Conservation (phyloP, 2,113 vertebrate species). For the Tenebrosternarchus preto region DNA sequence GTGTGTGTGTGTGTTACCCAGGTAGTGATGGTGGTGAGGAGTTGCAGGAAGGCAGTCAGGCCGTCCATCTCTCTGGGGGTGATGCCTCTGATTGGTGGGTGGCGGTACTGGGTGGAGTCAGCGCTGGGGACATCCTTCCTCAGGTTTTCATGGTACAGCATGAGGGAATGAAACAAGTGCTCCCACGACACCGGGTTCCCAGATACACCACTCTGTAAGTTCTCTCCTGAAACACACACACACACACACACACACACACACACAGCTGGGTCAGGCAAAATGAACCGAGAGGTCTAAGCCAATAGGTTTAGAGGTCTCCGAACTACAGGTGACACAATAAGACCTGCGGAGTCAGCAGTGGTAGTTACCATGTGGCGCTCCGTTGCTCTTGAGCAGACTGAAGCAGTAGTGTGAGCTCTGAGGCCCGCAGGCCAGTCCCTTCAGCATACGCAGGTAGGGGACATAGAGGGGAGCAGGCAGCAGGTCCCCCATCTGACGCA, state of each 20-base stretch:
- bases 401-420: conserved; percentile 98
- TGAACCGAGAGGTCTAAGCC: too few species aligned
- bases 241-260: background rate
- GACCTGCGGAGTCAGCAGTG: conserved; percentile 29
- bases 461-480: conserved; percentile 94
- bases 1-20: conserved; percentile 77
- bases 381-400: conserved; percentile 95
- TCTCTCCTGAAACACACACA: conserved; percentile 80
- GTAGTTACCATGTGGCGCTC: conserved; percentile 87
- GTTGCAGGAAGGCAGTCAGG: conserved; percentile 88
- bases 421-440: conserved; percentile 88
- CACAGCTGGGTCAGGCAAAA: background rate
- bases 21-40: conserved; percentile 88
- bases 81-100: conserved; percentile 89
- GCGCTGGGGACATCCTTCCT: conserved; percentile 89
- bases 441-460: conserved; percentile 93
- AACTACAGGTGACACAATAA: too few species aligned
- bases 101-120: conserved; percentile 89
- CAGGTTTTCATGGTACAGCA: conserved; percentile 96
- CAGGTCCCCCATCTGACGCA: conserved; percentile 97
- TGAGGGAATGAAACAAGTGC: conserved; percentile 95
- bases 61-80: conserved; percentile 96
- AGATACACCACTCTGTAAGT: conserved; percentile 85
- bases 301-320: too few species aligned
- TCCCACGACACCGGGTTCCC: conserved; percentile 97